These are phyloP conservation scores for Bufo gargarizans DNA, from an alignment of 2,113 vertebrate species.

Conservation along the genomic window DNA sequence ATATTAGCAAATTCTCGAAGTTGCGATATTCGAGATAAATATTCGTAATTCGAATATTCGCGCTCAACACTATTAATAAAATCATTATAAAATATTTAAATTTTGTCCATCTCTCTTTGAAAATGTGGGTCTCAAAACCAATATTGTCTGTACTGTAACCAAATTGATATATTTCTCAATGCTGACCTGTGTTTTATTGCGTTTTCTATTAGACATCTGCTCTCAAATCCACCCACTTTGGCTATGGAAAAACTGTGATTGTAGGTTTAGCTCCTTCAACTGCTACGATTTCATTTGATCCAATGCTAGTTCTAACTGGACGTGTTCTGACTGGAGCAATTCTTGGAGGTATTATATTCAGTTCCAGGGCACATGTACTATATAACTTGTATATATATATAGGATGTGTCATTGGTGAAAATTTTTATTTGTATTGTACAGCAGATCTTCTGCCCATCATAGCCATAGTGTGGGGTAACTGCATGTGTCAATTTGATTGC, in stretches of 20 bases:
- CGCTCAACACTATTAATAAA: too few species aligned
- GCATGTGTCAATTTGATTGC: too few species aligned
- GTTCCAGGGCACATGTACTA: too few species aligned
- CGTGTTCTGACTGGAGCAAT: slow-evolving; percentile 77
- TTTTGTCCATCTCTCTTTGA: too few species aligned
- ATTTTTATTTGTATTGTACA: not conserved
- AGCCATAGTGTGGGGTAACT: too few species aligned
- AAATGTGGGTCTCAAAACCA: too few species aligned
- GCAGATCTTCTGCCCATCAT: not conserved
- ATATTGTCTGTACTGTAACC: too few species aligned
- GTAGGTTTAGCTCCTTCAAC: slow-evolving; percentile 73
- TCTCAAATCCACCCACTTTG: slow-evolving; percentile 71
- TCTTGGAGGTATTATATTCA: slow-evolving; percentile 77
- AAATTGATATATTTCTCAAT: not conserved
- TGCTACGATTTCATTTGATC: slow-evolving; percentile 66
- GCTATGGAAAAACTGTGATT: slow-evolving; percentile 76
- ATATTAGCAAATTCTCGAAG: too few species aligned
- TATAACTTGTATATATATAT: not conserved
- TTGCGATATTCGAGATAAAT: too few species aligned
- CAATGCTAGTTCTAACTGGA: slow-evolving; percentile 76
- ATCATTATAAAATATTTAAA: too few species aligned
- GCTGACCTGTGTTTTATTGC: not conserved
- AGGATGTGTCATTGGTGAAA: not conserved
- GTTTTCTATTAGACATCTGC: slow-evolving; percentile 71
- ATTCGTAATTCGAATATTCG: too few species aligned